These are phyloP conservation scores for Gadopsis bispinosus DNA, from an alignment of 2,797 vertebrate genomes.

Conservation along the genomic window DNA sequence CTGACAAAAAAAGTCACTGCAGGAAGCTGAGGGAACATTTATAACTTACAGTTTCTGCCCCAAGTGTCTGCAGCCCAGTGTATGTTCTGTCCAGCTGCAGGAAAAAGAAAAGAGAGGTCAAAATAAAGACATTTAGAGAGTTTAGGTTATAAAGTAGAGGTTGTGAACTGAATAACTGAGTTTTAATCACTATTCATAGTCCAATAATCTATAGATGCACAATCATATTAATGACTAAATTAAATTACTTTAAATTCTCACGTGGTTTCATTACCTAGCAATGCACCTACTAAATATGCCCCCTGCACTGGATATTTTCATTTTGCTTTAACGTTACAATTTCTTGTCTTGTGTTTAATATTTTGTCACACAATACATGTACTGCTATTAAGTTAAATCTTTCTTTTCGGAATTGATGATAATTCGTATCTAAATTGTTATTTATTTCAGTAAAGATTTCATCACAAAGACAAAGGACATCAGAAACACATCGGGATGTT, in stretches of 20 bases:
- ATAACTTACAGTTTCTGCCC: conserved; percentile 94
- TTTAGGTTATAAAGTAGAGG: neutral
- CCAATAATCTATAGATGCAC: neutral
- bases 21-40: conserved; percentile 15
- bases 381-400: neutral
- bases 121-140: conserved; percentile 2
- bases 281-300: neutral
- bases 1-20: neutral
- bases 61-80: conserved; percentile 97
- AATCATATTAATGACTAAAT: neutral
- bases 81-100: conserved; percentile 96
- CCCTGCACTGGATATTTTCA: no score
- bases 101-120: conserved; percentile 50
- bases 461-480: conserved; percentile 10
- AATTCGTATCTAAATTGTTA: neutral
- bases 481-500: neutral
- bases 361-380: conserved; percentile 5
- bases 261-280: neutral
- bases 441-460: neutral
- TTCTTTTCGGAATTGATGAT: neutral
- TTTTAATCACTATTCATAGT: neutral
- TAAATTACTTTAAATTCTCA: neutral
- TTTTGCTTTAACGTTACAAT: neutral
- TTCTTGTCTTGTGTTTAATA: neutral
- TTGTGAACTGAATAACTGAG: neutral